Percentiles rank a stretch among this genome's conserved stretches.
phyloP scores from a whole-genome alignment of 2,888 invertebrate species.

The Drosophila putrida region DNA sequence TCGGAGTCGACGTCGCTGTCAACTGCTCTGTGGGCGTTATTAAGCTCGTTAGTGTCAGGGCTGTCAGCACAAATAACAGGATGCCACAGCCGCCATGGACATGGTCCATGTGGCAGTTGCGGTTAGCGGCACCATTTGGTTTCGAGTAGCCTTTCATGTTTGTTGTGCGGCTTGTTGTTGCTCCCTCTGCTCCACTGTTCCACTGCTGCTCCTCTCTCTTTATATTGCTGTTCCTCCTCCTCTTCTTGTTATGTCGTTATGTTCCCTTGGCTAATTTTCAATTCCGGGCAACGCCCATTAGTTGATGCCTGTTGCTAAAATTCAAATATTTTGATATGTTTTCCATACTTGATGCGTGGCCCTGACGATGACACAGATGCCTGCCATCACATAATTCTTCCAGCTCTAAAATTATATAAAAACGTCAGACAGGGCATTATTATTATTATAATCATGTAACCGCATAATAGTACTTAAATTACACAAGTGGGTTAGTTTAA shows the following conservation, averaged over 20 bases:
- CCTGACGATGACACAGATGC: constrained; percentile 10
- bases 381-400: constrained; percentile 55
- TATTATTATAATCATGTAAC: constrained; percentile 17
- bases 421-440: constrained; percentile 11
- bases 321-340: constrained; percentile 75
- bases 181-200: constrained; percentile 1
- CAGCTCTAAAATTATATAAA: constrained; percentile 34
- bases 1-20: constrained; percentile 45
- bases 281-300: constrained; percentile 44
- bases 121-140: constrained; percentile 69
- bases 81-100: constrained; percentile 60
- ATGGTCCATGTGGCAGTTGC: constrained; percentile 61
- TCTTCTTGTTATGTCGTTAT: constrained; percentile 28
- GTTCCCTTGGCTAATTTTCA: constrained; percentile 56
- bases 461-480: constrained; percentile 22
- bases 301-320: constrained; percentile 50
- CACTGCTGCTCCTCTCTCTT: neutral
- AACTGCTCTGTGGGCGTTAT: constrained; percentile 75
- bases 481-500: constrained; percentile 39
- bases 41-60: constrained; percentile 81
- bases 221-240: neutral
- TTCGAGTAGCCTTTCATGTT: constrained; percentile 72
- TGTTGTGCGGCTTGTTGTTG: constrained; percentile 44
- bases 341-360: constrained; percentile 60
- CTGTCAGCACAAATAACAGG: constrained; percentile 76